Conservation (phyloP, 1,140 invertebrate genomes). For the Drosophila littoralis region DNA sequence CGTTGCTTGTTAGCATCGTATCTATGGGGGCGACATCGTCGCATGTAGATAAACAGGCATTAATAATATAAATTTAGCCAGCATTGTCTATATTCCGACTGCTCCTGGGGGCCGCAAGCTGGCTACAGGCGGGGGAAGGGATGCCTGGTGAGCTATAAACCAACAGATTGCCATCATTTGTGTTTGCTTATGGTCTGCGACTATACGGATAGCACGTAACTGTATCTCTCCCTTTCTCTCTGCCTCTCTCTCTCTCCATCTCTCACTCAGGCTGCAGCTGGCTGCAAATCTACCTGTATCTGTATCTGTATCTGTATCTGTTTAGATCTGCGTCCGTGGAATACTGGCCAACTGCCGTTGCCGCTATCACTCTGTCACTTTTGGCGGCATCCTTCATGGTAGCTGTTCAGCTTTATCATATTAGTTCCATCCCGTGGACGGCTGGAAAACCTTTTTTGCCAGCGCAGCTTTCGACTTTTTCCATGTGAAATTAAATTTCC, state of each 20-base stretch:
- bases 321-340: not conserved
- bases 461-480: constrained; percentile 10
- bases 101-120: not conserved
- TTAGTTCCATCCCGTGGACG: constrained; percentile 6
- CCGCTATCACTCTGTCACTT: constrained; percentile 1
- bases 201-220: constrained; percentile 20
- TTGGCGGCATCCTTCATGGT: constrained; percentile 19
- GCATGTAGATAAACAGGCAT: constrained; percentile 80
- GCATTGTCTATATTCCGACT: constrained; percentile 23
- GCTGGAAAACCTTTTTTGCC: not conserved
- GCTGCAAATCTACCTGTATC: too few species aligned
- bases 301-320: not conserved
- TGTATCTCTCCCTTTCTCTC: not conserved
- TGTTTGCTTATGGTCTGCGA: constrained; percentile 47
- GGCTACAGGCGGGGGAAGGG: not conserved
- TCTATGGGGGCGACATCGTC: constrained; percentile 60
- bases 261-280: too few species aligned
- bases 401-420: constrained; percentile 23
- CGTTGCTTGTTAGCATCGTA: constrained; percentile 15
- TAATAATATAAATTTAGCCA: constrained; percentile 77
- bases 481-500: constrained; percentile 41
- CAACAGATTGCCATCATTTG: constrained; percentile 75
- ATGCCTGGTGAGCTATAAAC: not conserved
- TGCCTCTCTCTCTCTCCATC: too few species aligned
- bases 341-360: too few species aligned